Percentiles rank a stretch among this genome's conserved stretches.
Conservation (phyloP, 1,140 invertebrate genomes). For the Drosophila erecta region DNA sequence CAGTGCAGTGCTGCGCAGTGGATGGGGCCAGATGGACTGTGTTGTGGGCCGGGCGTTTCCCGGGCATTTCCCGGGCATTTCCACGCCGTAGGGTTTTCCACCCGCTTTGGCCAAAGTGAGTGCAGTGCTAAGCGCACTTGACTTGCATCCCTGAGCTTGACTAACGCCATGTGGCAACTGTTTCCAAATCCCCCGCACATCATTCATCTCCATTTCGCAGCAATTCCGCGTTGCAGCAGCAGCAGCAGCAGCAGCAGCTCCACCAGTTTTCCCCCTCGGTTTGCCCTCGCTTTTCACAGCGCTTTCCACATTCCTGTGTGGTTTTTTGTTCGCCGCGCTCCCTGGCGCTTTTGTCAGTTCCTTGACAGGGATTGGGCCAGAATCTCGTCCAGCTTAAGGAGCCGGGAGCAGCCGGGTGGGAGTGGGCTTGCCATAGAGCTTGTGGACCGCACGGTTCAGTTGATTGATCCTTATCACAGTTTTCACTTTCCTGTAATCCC, state of each 20-base stretch:
- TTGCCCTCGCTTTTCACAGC: slow-evolving; percentile 7
- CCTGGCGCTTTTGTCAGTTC: slow-evolving; percentile 9
- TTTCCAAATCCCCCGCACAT: slow-evolving; percentile 61
- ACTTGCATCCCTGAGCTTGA: slow-evolving; percentile 64
- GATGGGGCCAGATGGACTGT: slow-evolving; percentile 2
- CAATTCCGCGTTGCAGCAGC: slow-evolving; percentile 14
- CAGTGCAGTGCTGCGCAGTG: too few relatives aligned
- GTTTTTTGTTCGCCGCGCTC: slow-evolving; percentile 19
- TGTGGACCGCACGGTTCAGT: slow-evolving; percentile 13
- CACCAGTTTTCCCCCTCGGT: neutral
- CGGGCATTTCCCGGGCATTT: neutral
- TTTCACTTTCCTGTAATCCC: slow-evolving; percentile 28
- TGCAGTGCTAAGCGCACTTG: slow-evolving; percentile 54
- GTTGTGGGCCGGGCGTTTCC: neutral
- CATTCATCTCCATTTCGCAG: slow-evolving; percentile 59
- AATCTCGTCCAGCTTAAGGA: slow-evolving; percentile 22
- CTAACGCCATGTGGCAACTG: slow-evolving; percentile 69
- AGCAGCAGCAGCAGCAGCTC: neutral
- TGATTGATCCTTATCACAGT: slow-evolving; percentile 48
- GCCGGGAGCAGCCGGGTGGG: neutral
- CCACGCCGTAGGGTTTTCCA: neutral
- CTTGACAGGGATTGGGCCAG: slow-evolving; percentile 37
- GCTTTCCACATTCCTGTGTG: slow-evolving; percentile 37
- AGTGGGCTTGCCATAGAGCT: neutral
- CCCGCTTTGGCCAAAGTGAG: slow-evolving; percentile 30